These are phyloP conservation scores for Acrossocheilus wenchowensis DNA, from an alignment of 2,797 vertebrate genomes.

Conservation along the genomic window DNA sequence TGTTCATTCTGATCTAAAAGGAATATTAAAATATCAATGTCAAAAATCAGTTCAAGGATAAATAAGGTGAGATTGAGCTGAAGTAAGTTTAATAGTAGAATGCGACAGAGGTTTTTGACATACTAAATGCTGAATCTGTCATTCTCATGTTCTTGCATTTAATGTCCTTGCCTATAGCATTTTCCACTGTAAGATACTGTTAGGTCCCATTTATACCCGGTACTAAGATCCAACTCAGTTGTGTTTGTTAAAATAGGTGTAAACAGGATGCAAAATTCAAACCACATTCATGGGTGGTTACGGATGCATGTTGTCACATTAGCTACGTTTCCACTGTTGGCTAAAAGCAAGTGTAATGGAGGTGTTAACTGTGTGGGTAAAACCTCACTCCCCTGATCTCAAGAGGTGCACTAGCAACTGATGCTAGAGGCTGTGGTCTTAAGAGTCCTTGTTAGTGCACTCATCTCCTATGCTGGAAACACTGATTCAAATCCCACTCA, in stretches of 20 bases:
- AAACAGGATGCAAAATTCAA: neutral
- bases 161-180: neutral
- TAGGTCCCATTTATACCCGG: neutral
- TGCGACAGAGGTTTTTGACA: neutral
- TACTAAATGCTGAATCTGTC: neutral
- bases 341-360: too few relatives aligned
- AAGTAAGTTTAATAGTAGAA: neutral
- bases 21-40: neutral
- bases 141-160: neutral
- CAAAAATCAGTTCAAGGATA: slow-evolving; percentile 1
- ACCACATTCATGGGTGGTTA: neutral
- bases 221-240: neutral
- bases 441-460: too few relatives aligned
- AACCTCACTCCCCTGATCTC: neutral
- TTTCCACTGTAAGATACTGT: neutral
- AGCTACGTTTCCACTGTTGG: neutral
- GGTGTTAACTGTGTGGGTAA: neutral
- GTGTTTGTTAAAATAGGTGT: neutral
- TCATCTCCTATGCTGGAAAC: too few relatives aligned
- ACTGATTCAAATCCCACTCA: too few relatives aligned
- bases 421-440: neutral
- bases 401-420: too few relatives aligned
- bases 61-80: neutral
- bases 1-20: neutral
- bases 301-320: neutral